Evolutionary conservation across 2,888 invertebrate genomes (phyloP).

Genomic region (Baronia brevicornis): DNA sequence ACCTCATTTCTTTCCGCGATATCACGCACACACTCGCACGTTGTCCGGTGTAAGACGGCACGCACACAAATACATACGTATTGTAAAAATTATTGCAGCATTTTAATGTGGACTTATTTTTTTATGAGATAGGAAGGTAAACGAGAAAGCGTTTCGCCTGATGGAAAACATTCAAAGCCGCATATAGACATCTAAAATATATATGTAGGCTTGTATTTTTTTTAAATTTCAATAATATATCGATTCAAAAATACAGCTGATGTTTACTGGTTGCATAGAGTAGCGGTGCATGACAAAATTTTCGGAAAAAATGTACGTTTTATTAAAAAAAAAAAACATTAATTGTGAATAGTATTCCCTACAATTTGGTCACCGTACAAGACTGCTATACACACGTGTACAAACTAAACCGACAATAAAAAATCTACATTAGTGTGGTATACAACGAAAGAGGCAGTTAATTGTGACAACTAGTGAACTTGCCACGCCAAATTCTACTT

Average conservation of each 20-base stretch:
- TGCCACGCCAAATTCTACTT: neutral
- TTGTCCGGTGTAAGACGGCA: conserved; percentile 21
- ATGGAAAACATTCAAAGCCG: no score
- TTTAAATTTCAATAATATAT: no score
- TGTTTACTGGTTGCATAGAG: no score
- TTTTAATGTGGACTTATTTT: conserved; percentile 12
- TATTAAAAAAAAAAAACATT: no score
- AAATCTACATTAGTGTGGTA: conserved; percentile 5
- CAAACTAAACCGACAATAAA: conserved; percentile 2
- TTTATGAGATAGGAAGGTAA: no score
- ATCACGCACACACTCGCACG: conserved; percentile 36
- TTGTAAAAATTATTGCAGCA: conserved; percentile 28
- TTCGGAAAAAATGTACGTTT: no score
- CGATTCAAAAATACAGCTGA: neutral
- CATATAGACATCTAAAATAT: no score
- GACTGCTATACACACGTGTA: neutral
- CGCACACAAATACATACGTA: conserved; percentile 23
- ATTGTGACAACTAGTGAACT: conserved; percentile 1
- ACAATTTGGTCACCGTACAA: neutral
- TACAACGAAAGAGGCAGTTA: neutral
- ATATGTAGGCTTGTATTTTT: no score
- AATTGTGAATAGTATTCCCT: no score
- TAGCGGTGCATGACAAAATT: no score
- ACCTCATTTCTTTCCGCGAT: conserved; percentile 73
- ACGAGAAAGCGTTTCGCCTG: no score